phyloP scores from a whole-genome alignment of 2,888 invertebrate species.

The Calameuta filiformis region DNA sequence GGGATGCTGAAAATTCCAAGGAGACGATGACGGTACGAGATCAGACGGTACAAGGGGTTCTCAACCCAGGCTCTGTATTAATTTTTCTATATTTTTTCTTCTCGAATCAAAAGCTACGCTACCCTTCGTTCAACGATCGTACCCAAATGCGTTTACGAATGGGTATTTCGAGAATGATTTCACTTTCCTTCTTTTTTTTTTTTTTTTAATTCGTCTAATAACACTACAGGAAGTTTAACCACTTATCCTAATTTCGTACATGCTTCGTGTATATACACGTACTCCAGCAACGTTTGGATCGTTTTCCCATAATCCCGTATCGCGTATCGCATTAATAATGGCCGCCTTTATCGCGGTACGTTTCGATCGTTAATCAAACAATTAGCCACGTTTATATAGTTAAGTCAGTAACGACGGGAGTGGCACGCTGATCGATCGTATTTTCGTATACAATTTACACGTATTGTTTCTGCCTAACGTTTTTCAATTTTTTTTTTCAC shows the following conservation, averaged over 20 bases:
- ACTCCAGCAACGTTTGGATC: not conserved
- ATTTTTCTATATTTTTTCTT: not conserved
- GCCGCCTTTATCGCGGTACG: not conserved
- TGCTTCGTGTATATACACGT: not conserved
- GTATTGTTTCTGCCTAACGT: not conserved
- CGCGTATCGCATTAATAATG: not conserved
- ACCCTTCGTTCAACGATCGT: not conserved
- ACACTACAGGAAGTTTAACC: not conserved
- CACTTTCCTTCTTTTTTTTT: too few relatives aligned
- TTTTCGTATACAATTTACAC: not conserved
- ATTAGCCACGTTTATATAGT: conserved; percentile 1
- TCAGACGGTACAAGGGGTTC: not conserved
- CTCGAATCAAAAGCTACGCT: not conserved
- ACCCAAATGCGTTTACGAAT: not conserved
- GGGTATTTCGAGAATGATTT: too few relatives aligned
- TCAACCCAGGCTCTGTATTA: not conserved
- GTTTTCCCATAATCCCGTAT: not conserved
- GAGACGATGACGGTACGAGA: not conserved
- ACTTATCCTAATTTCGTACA: not conserved
- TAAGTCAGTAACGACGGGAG: not conserved
- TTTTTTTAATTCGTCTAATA: not conserved
- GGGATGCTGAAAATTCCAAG: not conserved
- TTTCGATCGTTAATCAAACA: conserved; percentile 1
- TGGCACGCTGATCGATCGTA: not conserved
- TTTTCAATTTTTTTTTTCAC: not conserved